Conservation (phyloP, 2,113 vertebrate genomes). For the human (Homo sapiens) region DNA sequence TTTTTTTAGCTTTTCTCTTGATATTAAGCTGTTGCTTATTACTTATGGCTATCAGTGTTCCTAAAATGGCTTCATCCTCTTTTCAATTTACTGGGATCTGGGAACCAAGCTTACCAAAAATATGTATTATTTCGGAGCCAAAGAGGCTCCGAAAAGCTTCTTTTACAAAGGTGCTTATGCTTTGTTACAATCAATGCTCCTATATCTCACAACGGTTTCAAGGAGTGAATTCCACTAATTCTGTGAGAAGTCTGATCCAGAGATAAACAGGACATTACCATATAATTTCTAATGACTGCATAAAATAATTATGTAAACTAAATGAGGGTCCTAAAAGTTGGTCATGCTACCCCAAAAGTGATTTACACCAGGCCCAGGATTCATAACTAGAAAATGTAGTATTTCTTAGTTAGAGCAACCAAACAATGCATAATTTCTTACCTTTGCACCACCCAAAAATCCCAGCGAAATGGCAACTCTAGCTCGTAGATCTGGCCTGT, state of each 20-base stretch:
- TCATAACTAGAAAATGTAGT: constrained; percentile 1
- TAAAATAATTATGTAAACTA: constrained; percentile 37
- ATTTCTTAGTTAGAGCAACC: constrained; percentile 35
- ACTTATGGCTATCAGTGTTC: background rate
- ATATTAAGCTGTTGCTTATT: background rate
- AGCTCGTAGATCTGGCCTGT: constrained; percentile 94
- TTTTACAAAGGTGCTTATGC: constrained; percentile 4
- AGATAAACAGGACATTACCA: constrained; percentile 3
- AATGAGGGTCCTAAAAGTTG: constrained; percentile 9
- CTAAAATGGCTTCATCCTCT: background rate
- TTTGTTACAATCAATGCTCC: constrained; percentile 30
- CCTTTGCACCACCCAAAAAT: constrained; percentile 95
- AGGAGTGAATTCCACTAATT: background rate
- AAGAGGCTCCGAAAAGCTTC: background rate
- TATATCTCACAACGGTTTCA: background rate
- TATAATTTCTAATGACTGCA: constrained; percentile 29
- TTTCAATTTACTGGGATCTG: constrained; percentile 17
- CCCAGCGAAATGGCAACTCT: constrained; percentile 93
- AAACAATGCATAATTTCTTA: constrained; percentile 73
- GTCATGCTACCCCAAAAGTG: background rate
- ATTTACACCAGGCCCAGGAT: background rate
- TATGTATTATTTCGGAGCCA: constrained; percentile 17
- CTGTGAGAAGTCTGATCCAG: background rate
- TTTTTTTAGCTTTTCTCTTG: background rate
- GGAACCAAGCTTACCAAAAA: background rate